Evolutionary conservation across 2,113 vertebrate species (phyloP).

Genomic region (Garra rufa): DNA sequence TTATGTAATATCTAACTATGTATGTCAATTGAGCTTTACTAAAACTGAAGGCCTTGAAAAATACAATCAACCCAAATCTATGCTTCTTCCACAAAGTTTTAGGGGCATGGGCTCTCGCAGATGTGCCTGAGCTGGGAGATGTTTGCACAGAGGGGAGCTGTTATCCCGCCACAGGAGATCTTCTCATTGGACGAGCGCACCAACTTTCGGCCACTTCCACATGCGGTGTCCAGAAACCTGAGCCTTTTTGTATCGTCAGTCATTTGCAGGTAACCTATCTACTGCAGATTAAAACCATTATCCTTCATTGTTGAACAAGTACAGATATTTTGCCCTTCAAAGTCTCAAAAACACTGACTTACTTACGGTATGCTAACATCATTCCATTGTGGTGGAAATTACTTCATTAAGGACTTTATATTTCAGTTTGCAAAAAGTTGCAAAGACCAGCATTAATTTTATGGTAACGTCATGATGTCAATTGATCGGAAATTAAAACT

Average conservation of each 20-base stretch:
- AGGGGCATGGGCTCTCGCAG: conserved; percentile 63
- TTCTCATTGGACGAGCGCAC: conserved; percentile 88
- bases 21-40: neutral
- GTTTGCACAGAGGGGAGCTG: conserved; percentile 95
- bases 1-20: neutral
- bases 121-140: conserved; percentile 85
- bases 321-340: neutral
- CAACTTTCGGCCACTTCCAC: conserved; percentile 88
- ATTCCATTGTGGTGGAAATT: neutral
- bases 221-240: conserved; percentile 82
- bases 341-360: neutral
- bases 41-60: neutral
- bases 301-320: neutral
- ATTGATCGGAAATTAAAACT: neutral
- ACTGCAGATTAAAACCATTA: neutral
- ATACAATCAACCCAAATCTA: neutral
- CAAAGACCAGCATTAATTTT: neutral
- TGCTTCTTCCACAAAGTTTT: conserved; percentile 66
- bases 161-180: conserved; percentile 95
- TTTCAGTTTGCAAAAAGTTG: neutral
- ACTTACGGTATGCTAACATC: neutral
- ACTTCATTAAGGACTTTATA: neutral
- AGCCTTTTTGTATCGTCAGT: conserved; percentile 96
- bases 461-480: neutral
- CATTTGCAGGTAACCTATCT: conserved; percentile 87